These are phyloP conservation scores for Cristatella mucedo DNA, from an alignment of 2,888 invertebrate species.

Conservation along the genomic window DNA sequence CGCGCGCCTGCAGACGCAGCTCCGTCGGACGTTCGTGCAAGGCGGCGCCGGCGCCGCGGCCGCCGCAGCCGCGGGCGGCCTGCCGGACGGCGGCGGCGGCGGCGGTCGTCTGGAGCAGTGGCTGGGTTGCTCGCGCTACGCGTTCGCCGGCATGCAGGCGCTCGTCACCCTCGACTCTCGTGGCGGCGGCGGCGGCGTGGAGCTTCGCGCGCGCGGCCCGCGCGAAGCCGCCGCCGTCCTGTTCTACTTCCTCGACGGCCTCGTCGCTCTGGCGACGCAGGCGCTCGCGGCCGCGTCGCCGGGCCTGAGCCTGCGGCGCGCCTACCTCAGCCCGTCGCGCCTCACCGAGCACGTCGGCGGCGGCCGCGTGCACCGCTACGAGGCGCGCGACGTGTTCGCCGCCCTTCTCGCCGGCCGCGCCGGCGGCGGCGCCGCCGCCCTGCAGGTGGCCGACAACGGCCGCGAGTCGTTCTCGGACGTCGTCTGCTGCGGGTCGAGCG, in stretches of 20 bases:
- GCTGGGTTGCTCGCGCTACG: slow-evolving; percentile 55
- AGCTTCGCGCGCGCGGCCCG: slow-evolving; percentile 53
- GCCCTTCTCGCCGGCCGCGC: too few species aligned
- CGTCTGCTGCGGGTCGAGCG: slow-evolving; percentile 45
- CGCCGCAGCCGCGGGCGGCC: too few species aligned
- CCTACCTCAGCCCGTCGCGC: slow-evolving; percentile 46
- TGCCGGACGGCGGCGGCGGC: slow-evolving; percentile 29
- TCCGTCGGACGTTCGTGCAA: too few species aligned
- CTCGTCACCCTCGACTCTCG: slow-evolving; percentile 46
- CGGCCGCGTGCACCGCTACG: too few species aligned
- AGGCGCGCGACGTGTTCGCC: too few species aligned
- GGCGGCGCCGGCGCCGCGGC: too few species aligned
- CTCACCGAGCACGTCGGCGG: slow-evolving; percentile 20
- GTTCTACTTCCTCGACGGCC: slow-evolving; percentile 54
- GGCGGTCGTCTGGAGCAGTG: slow-evolving; percentile 57
- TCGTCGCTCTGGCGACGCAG: slow-evolving; percentile 48
- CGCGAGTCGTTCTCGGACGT: slow-evolving; percentile 46
- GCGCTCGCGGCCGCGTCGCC: slow-evolving; percentile 51
- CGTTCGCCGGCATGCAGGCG: slow-evolving; percentile 52
- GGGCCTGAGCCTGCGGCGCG: slow-evolving; percentile 50
- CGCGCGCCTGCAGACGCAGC: slow-evolving; percentile 50
- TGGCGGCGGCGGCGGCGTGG: slow-evolving; percentile 43
- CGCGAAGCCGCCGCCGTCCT: slow-evolving; percentile 32
- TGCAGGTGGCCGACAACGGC: slow-evolving; percentile 41
- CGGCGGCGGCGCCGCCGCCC: too few species aligned